Conservation (phyloP, 2,888 invertebrate genomes). For the Arrhopalites spinosus region DNA sequence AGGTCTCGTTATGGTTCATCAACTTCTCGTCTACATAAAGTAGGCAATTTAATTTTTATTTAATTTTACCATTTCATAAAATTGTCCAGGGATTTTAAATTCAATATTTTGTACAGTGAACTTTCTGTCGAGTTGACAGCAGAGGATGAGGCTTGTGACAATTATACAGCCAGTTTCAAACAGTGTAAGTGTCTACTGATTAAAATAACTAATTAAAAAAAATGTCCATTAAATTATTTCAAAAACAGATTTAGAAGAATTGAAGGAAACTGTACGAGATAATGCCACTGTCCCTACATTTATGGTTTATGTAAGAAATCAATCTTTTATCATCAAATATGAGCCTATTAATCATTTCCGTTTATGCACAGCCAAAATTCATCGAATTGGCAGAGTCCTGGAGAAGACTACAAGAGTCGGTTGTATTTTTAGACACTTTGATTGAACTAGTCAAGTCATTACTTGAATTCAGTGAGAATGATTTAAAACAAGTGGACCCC, state of each 20-base stretch:
- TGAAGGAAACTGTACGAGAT: slow-evolving; percentile 32
- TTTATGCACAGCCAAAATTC: slow-evolving; percentile 49
- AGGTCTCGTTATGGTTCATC: slow-evolving; percentile 51
- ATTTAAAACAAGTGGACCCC: slow-evolving; percentile 42
- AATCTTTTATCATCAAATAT: background rate
- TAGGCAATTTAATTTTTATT: slow-evolving; percentile 14
- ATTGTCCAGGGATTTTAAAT: no score
- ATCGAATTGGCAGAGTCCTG: slow-evolving; percentile 42
- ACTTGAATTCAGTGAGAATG: slow-evolving; percentile 31
- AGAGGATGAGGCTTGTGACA: slow-evolving; percentile 34
- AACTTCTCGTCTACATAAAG: slow-evolving; percentile 49
- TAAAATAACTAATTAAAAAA: no score
- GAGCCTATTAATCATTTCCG: no score
- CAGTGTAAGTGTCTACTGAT: no score
- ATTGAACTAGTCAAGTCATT: slow-evolving; percentile 34
- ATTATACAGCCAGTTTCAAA: background rate
- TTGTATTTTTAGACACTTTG: slow-evolving; percentile 39
- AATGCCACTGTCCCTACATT: slow-evolving; percentile 32
- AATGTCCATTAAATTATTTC: no score
- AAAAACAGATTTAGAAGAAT: slow-evolving; percentile 24
- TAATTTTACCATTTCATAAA: background rate
- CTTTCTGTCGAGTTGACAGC: slow-evolving; percentile 34
- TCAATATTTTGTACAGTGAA: no score
- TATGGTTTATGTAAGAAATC: slow-evolving; percentile 36
- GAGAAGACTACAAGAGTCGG: slow-evolving; percentile 45